Conservation (phyloP, 2,797 vertebrate species). For the Schizothorax lantsangensis region DNA sequence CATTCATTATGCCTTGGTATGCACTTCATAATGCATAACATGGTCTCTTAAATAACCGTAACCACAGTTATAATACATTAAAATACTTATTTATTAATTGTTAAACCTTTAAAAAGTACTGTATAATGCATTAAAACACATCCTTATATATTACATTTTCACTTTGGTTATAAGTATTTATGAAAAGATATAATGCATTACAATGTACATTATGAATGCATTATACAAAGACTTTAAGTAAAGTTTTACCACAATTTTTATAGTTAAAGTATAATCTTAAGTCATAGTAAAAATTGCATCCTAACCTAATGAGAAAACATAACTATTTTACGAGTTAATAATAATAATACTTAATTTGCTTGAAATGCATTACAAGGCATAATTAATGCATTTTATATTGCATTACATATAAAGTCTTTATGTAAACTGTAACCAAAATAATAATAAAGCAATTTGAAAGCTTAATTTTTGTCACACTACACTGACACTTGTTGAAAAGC, state of each 20-base stretch:
- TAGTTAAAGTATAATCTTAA: too few relatives aligned
- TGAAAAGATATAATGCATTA: too few relatives aligned
- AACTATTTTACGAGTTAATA: neutral
- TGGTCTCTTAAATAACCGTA: neutral
- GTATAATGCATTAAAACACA: too few relatives aligned
- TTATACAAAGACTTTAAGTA: too few relatives aligned
- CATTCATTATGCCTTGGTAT: neutral
- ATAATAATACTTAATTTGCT: neutral
- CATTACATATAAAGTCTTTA: neutral
- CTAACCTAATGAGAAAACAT: too few relatives aligned
- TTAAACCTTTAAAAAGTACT: too few relatives aligned
- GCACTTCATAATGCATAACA: neutral
- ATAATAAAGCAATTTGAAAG: neutral
- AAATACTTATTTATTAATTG: neutral
- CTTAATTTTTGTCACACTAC: neutral
- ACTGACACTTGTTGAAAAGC: neutral
- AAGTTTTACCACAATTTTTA: too few relatives aligned
- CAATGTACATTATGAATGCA: too few relatives aligned
- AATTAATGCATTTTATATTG: too few relatives aligned
- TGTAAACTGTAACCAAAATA: neutral
- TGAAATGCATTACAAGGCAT: neutral
- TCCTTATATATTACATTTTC: too few relatives aligned
- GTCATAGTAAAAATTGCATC: too few relatives aligned
- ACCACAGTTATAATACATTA: neutral
- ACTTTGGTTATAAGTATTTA: too few relatives aligned